A percentile compares a stretch with the other conserved stretches of the same genome.
phyloP scores from a whole-genome alignment of 2,113 vertebrate genomes.

The Crotophaga sulcirostris region DNA sequence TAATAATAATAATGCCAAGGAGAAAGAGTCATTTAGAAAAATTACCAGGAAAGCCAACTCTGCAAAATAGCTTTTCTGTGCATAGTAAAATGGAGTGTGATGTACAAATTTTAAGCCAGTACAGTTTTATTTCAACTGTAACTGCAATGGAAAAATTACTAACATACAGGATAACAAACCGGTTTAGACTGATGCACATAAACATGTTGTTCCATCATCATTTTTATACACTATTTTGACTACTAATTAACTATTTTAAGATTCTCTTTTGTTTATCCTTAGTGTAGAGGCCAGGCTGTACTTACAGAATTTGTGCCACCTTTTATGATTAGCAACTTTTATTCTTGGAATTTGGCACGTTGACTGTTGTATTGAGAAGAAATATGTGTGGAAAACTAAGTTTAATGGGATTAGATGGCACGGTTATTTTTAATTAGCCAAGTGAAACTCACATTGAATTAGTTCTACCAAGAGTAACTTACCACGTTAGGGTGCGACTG shows the following conservation, averaged over 20 bases:
- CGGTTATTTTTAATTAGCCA: neutral
- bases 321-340: neutral
- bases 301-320: neutral
- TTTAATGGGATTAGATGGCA: neutral
- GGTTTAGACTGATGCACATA: neutral
- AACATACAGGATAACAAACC: neutral
- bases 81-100: neutral
- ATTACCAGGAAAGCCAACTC: neutral
- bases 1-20: constrained; percentile 23
- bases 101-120: neutral
- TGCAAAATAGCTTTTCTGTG: neutral
- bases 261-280: neutral
- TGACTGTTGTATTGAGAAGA: neutral
- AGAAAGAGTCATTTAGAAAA: neutral
- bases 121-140: neutral
- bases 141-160: neutral
- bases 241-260: neutral
- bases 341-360: rapidly evolving
- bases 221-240: neutral
- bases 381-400: neutral
- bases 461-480: neutral
- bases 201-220: neutral
- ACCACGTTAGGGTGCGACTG: neutral
- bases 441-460: neutral
- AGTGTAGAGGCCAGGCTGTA: neutral